Evolutionary conservation across 35 echinoderm and acorn worm species (phyloP).

Genomic region (Heliocidaris tuberculata): DNA sequence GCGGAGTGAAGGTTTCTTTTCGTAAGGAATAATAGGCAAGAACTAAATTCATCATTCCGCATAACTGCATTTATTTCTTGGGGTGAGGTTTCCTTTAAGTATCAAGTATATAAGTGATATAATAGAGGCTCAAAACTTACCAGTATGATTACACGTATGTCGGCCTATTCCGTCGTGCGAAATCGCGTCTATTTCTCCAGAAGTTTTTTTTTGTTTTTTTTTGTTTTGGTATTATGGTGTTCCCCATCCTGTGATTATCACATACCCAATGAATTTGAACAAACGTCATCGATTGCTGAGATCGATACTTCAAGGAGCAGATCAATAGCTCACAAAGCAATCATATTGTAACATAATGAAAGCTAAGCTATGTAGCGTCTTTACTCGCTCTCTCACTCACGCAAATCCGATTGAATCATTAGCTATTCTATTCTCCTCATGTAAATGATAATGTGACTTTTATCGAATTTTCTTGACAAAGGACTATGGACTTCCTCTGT

Average conservation of each 20-base stretch:
- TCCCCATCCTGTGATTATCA: background rate
- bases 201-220: no score
- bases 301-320: background rate
- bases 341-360: background rate
- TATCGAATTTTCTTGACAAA: background rate
- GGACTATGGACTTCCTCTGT: background rate
- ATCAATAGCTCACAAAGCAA: background rate
- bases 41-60: no score
- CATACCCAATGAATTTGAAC: background rate
- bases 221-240: background rate
- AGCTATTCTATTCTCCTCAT: background rate
- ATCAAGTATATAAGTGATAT: no score
- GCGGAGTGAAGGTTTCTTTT: no score
- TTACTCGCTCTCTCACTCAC: background rate
- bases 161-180: background rate
- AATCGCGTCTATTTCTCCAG: background rate
- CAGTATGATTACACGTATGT: no score
- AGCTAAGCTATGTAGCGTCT: background rate
- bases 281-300: slow-evolving; percentile 6
- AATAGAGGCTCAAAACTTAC: no score
- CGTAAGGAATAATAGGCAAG: no score
- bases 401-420: background rate
- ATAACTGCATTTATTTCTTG: no score
- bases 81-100: no score
- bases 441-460: background rate